A percentile compares a stretch with the other conserved stretches of the same genome.
Conservation (phyloP, 2,888 invertebrate species). For the Diogma glabrata region DNA sequence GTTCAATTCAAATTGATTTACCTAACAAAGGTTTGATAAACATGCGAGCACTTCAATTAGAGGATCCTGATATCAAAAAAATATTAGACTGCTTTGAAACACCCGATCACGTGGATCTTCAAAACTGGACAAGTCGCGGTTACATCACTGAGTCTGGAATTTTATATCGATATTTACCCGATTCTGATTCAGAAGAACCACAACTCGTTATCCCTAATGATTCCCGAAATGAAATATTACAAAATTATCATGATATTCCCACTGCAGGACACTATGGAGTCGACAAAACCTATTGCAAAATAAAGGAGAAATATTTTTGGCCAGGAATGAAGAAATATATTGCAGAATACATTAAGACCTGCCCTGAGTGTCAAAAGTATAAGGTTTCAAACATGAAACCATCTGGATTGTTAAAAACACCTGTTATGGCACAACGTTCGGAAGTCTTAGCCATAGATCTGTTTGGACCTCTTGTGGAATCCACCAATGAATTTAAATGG, state of each 20-base stretch:
- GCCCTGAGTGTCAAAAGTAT: constrained; percentile 25
- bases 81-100: constrained; percentile 19
- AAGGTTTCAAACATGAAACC: constrained; percentile 27
- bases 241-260: constrained; percentile 16
- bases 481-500: constrained; percentile 19
- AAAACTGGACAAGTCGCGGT: constrained; percentile 19
- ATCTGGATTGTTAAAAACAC: constrained; percentile 25
- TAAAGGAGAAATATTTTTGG: constrained; percentile 22
- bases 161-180: constrained; percentile 18
- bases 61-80: constrained; percentile 18
- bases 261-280: constrained; percentile 24
- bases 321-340: constrained; percentile 23
- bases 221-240: constrained; percentile 15
- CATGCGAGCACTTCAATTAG: too few relatives aligned
- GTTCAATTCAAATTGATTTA: too few relatives aligned
- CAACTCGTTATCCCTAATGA: constrained; percentile 16
- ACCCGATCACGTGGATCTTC: constrained; percentile 8
- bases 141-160: constrained; percentile 21
- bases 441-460: constrained; percentile 26
- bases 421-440: constrained; percentile 22
- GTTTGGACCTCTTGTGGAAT: constrained; percentile 22
- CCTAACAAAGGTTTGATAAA: too few relatives aligned
- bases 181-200: constrained; percentile 1
- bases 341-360: constrained; percentile 21
- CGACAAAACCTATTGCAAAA: constrained; percentile 18